These are phyloP conservation scores for Labeo catla DNA, from an alignment of 2,113 vertebrate genomes.

Conservation along the genomic window DNA sequence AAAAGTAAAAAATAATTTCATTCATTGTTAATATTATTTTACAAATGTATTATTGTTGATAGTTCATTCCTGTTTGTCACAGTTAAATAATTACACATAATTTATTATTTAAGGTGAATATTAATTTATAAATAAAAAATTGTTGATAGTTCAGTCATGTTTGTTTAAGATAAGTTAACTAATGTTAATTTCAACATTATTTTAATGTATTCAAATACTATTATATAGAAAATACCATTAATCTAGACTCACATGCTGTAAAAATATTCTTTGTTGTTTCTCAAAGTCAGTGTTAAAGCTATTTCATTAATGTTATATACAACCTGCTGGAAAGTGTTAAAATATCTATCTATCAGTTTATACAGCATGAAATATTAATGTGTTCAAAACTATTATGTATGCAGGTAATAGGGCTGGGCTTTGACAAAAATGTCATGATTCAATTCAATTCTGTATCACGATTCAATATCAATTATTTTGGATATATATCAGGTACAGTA, in stretches of 20 bases:
- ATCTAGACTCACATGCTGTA: background rate
- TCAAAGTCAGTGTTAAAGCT: background rate
- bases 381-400: too few species aligned
- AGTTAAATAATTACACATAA: too few species aligned
- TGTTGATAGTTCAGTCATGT: background rate
- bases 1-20: background rate
- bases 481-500: too few species aligned
- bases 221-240: background rate
- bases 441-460: too few species aligned
- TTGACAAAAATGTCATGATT: too few species aligned
- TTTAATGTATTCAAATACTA: background rate
- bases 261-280: background rate
- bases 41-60: too few species aligned
- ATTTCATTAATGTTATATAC: background rate
- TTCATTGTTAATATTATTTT: background rate
- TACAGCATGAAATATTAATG: too few species aligned
- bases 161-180: background rate
- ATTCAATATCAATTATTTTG: too few species aligned
- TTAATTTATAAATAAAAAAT: background rate
- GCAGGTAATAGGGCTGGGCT: too few species aligned
- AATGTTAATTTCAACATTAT: background rate
- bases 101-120: background rate
- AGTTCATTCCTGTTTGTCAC: too few species aligned
- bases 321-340: background rate
- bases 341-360: background rate